Evolutionary conservation across 2,797 vertebrate species (phyloP), one percentile per base, ranked within the genome.

Genomic region (Hylomyscus alleni): DNA sequence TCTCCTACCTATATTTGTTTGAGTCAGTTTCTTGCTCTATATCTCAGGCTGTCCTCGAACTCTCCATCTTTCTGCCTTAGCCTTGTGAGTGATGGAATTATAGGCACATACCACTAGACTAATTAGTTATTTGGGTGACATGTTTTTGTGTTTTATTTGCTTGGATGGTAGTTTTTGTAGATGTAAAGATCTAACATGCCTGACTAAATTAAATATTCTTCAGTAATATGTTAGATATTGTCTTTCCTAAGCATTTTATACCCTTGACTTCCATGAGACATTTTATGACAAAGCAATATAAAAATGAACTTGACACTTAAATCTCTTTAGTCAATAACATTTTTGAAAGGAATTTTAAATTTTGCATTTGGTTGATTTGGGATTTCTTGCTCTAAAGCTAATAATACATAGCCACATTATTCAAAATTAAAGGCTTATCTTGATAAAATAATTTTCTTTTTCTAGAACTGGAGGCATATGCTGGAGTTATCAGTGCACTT

Each of bases 401-500:
- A 93, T 58, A 96, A 3, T 91, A 50, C 81, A 65, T 90, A 94
- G 54, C 44, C n/a, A 52, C 76, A 90, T 29, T 91, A 75, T 91
- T 83, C 86, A 92, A 89, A 95, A 97, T 91, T 96, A 65, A 96
- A 94, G 72, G 47, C 60, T 26, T 95, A 91, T 91, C 76, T 95
- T 97, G 85, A 95, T 97, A 76, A 96, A 97, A 93, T 96, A 86
- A 92, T 97, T 96, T 97, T 98, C 93, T 96, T 98, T 75, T 97
- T 93, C 94, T 98, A 99, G 99, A 99, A 98, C 98, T 99, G 98
- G 99, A 99, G 98, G 99, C 99, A 2, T 99, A 99, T 29, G 99
- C 99, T 40, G 99, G 99, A 44, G 99, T 99, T 94, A 99, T 99
- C 98, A 99, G 99, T 97, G 99, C 99, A 93, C 99, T 99, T 97